These are phyloP conservation scores for Numenius phaeopus DNA, from an alignment of 2,797 vertebrate species.

Conservation along the genomic window DNA sequence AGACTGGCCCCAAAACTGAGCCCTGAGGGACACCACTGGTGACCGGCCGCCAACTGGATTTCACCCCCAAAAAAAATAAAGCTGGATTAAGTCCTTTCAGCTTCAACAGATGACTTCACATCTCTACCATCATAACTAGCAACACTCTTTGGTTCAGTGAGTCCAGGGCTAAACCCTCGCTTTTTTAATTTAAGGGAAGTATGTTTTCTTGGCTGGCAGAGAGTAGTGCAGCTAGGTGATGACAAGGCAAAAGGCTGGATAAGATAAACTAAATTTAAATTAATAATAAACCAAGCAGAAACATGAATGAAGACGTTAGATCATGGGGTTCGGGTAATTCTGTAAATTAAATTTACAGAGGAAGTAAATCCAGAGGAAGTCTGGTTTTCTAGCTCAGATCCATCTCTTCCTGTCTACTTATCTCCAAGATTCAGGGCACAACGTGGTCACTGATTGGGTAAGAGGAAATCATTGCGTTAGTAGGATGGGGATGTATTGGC, in stretches of 20 bases:
- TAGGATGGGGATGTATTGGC: accelerated
- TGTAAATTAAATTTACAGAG: background rate
- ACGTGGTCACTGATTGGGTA: background rate
- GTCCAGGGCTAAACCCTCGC: background rate
- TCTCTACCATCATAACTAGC: background rate
- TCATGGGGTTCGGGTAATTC: background rate
- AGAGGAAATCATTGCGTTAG: background rate
- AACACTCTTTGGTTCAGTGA: background rate
- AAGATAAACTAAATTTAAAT: background rate
- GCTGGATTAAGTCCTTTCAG: background rate
- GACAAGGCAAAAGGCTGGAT: background rate
- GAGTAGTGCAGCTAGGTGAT: background rate
- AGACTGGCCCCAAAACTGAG: no score
- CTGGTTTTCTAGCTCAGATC: background rate
- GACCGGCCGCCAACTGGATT: no score
- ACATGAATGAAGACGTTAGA: background rate
- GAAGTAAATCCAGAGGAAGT: background rate
- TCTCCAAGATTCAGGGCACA: background rate
- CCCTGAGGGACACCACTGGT: no score
- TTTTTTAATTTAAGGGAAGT: background rate
- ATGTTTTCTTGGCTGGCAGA: background rate
- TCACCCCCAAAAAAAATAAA: background rate
- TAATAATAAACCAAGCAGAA: background rate
- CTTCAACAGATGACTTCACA: background rate
- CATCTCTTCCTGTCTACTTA: background rate